These are phyloP conservation scores for Cataglyphis hispanica DNA, from an alignment of 1,140 invertebrate genomes.

Conservation along the genomic window DNA sequence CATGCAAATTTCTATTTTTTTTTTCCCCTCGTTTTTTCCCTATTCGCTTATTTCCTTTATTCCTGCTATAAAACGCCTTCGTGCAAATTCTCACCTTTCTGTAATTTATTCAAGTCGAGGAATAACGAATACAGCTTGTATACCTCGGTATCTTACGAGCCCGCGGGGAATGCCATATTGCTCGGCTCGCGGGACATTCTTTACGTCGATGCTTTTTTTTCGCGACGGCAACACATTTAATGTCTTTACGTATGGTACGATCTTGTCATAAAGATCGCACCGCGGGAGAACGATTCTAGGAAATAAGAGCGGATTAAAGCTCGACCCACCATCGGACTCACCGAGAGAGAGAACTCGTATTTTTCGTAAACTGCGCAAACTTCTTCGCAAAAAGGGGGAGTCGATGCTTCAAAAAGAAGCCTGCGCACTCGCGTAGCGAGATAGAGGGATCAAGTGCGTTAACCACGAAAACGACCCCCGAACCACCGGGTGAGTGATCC, in stretches of 20 bases:
- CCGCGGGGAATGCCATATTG: conserved; percentile 2
- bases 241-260: conserved; percentile 31
- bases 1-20: not conserved
- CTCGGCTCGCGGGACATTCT: conserved; percentile 20
- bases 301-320: conserved; percentile 67
- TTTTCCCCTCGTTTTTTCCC: not conserved
- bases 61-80: not conserved
- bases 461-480: conserved; percentile 8
- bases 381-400: not conserved
- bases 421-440: not conserved
- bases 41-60: not conserved
- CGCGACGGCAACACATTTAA: conserved; percentile 50
- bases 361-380: conserved; percentile 53
- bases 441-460: not conserved
- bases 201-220: conserved; percentile 3
- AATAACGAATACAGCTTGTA: conserved; percentile 15
- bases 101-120: conserved; percentile 11
- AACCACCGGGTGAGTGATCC: not conserved
- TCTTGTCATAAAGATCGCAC: conserved; percentile 59
- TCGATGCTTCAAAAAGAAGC: conserved; percentile 21
- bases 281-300: conserved; percentile 47
- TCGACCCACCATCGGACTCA: conserved; percentile 14
- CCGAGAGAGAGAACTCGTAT: conserved; percentile 48
- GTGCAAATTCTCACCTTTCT: not conserved
- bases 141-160: conserved; percentile 45